Percentiles rank a stretch among this genome's conserved stretches.
phyloP scores from a whole-genome alignment of 2,113 vertebrate genomes.

The Boulengeromyrus knoepffleri region DNA sequence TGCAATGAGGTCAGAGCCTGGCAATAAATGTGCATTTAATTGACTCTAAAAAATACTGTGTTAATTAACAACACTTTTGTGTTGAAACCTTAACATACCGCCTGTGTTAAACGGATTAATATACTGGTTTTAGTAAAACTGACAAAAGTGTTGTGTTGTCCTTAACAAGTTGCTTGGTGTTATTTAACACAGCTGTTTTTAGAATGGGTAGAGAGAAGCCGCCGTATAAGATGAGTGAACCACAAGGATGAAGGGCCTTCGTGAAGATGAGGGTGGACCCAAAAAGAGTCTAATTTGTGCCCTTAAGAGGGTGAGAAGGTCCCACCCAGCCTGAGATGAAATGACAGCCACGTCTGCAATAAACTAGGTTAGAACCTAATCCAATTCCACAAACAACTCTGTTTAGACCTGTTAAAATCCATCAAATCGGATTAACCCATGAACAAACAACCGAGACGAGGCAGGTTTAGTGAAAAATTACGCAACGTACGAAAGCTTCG shows the following conservation, averaged over 20 bases:
- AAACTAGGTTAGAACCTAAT: neutral
- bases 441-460: neutral
- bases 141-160: neutral
- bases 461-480: neutral
- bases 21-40: neutral
- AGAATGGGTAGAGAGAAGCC: neutral
- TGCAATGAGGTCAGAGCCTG: neutral
- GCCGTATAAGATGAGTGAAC: neutral
- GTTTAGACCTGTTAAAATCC: neutral
- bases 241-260: neutral
- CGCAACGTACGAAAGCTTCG: neutral
- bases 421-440: neutral
- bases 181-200: neutral
- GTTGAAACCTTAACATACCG: neutral
- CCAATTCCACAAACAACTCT: neutral
- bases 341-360: neutral
- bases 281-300: neutral
- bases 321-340: neutral
- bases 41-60: neutral
- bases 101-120: neutral
- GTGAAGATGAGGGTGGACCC: neutral
- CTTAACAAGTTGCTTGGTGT: neutral
- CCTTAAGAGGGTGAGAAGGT: neutral
- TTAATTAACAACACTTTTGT: neutral
- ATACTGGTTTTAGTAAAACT: neutral